Evolutionary conservation across 2,888 invertebrate genomes (phyloP).

Genomic region (Drosophila koepferae): DNA sequence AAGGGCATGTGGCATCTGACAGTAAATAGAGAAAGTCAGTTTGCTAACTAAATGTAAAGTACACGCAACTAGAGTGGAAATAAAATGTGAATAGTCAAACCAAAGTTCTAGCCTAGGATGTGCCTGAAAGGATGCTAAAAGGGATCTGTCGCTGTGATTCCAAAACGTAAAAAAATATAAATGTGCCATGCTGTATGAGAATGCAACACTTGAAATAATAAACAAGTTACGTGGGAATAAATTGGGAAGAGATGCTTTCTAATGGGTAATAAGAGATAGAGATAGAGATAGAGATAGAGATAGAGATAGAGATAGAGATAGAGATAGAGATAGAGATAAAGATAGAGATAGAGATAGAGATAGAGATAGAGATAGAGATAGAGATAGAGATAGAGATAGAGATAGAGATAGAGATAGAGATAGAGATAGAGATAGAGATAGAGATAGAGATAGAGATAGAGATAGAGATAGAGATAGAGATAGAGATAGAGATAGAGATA

Average conservation of each 20-base stretch:
- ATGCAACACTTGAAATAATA: too few species aligned
- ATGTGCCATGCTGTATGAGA: neutral
- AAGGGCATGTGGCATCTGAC: slow-evolving; percentile 3
- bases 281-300: neutral
- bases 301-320: neutral
- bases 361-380: neutral
- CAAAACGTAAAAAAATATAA: slow-evolving; percentile 5
- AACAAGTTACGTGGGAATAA: neutral
- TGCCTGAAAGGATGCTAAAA: slow-evolving; percentile 8
- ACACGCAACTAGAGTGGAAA: slow-evolving; percentile 15
- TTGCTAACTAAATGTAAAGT: slow-evolving; percentile 39
- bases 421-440: slow-evolving; percentile 2
- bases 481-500: slow-evolving; percentile 1
- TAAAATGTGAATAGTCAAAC: slow-evolving; percentile 17
- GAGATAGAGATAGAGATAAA: neutral
- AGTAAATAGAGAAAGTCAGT: slow-evolving; percentile 9
- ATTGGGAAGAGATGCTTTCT: neutral
- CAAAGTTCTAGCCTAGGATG: slow-evolving; percentile 10
- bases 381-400: slow-evolving; percentile 1
- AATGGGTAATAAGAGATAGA: neutral
- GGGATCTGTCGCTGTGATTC: slow-evolving; percentile 10
- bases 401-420: slow-evolving; percentile 2
- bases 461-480: slow-evolving; percentile 1
- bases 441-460: slow-evolving; percentile 2
- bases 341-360: neutral